Base-by-base conservation (phyloP, 2,113 vertebrate genomes). In the Sprattus sprattus region DNA sequence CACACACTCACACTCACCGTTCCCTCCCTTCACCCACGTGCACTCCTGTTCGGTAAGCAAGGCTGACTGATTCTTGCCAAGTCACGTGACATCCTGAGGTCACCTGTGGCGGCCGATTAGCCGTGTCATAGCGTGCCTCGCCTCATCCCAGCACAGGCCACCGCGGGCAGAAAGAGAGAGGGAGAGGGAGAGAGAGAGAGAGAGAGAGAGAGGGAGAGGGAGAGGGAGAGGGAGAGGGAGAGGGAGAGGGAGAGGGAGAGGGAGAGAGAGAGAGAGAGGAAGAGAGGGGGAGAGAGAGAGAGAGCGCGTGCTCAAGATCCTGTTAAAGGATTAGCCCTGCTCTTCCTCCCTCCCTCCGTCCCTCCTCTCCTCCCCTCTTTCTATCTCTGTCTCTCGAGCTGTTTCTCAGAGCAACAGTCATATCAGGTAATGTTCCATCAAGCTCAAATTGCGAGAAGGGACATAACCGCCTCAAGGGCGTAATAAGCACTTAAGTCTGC, bases 291-390 rank as follows among this genome's bases (percentile, higher is more conserved):
- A 46, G 46, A 49, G 18, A 7, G 57, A n/a, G 57, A 22, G 57
- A 22, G 67, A 16, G 67, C 15, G 67, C 87, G 89, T 91, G 84
- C 88, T 88, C 89, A 93, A 32, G 95, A 95, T 95, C 94, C 94
- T 93, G 90, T 95, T 95, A 95, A 93, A 86, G 89, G 94, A 94
- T 95, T 95, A 90, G 86, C 90, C 87, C 88, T 89, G 75, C 28
- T 84, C 57, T 88, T 86, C 52, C 86, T 87, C 44, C 57, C n/a
- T 22, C 2, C 57, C 80, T 28, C 82, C 81, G n/a, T 83, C 50
- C 52, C 86, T 88, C 88, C 88, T 91, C 89, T 8, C 71, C 32
- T 18, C 71, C 25, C 28, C 32, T 13, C 28, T 25, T 4, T 75
- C 28, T 32, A 11, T 78, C 71, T 78, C 71, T 78, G 71, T 32